These are phyloP conservation scores for Lordiphosa stackelbergi DNA, from an alignment of 1,140 invertebrate genomes.

Conservation along the genomic window DNA sequence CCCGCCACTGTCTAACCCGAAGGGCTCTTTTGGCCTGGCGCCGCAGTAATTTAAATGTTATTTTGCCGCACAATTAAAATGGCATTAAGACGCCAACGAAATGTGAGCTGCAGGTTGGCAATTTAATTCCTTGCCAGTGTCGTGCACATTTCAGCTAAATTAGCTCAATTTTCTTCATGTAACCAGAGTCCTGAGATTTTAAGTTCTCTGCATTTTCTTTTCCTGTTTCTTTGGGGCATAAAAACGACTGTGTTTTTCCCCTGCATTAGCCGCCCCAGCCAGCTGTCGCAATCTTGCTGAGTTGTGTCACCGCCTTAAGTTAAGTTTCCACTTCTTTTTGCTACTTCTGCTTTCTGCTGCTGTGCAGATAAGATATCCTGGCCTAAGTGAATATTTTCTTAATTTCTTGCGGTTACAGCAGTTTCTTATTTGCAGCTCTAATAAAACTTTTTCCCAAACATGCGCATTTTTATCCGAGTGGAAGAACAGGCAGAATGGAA, in stretches of 20 bases:
- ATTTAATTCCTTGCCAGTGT: slow-evolving; percentile 24
- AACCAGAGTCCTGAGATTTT: slow-evolving; percentile 1
- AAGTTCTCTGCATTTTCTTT: slow-evolving; percentile 28
- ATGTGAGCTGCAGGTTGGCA: slow-evolving; percentile 40
- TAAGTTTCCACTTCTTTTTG: slow-evolving; percentile 7
- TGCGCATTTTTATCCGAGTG: slow-evolving; percentile 41
- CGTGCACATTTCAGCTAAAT: slow-evolving; percentile 37
- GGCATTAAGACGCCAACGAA: slow-evolving; percentile 54
- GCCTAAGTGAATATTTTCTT: slow-evolving; percentile 61
- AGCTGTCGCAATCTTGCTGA: slow-evolving; percentile 18
- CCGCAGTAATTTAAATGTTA: slow-evolving; percentile 72
- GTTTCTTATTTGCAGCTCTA: slow-evolving; percentile 39
- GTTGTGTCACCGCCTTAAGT: slow-evolving; percentile 3
- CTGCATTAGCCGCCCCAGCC: neutral
- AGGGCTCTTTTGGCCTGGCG: slow-evolving; percentile 36
- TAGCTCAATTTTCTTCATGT: slow-evolving; percentile 33
- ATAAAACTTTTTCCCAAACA: slow-evolving; percentile 44
- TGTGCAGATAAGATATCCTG: slow-evolving; percentile 45
- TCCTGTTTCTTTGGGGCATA: neutral
- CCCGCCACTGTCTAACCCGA: slow-evolving; percentile 31
- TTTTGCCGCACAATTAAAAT: slow-evolving; percentile 68
- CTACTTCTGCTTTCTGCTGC: slow-evolving; percentile 23
- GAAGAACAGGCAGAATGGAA: neutral
- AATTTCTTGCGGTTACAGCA: slow-evolving; percentile 60
- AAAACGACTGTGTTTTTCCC: slow-evolving; percentile 1